phyloP scores from a whole-genome alignment of 1,140 invertebrate genomes.

The Grapholita molesta region DNA sequence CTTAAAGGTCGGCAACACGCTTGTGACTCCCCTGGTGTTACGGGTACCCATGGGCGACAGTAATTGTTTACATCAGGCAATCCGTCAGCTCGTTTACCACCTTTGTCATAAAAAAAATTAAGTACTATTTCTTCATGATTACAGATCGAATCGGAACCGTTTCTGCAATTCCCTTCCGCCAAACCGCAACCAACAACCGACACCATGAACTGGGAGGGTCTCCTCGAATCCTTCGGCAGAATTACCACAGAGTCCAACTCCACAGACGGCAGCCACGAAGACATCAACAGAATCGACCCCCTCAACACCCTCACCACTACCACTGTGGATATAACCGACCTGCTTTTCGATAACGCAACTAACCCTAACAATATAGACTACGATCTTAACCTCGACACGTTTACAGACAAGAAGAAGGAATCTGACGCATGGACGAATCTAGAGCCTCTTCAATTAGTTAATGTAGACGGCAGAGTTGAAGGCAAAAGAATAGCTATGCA shows the following conservation, averaged over 20 bases:
- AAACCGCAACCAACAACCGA: slow-evolving; percentile 34
- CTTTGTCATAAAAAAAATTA: no score
- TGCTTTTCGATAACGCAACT: slow-evolving; percentile 58
- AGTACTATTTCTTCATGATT: background rate
- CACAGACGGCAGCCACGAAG: slow-evolving; percentile 60
- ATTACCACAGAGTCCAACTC: slow-evolving; percentile 72
- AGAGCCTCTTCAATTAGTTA: slow-evolving; percentile 26
- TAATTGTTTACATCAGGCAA: no score
- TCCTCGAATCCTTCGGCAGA: slow-evolving; percentile 66
- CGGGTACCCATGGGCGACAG: no score
- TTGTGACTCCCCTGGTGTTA: no score
- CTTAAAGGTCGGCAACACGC: no score
- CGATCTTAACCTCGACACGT: slow-evolving; percentile 51
- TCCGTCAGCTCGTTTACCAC: no score
- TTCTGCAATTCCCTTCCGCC: slow-evolving; percentile 18
- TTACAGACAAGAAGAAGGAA: slow-evolving; percentile 42
- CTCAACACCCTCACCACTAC: slow-evolving; percentile 45
- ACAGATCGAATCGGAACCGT: slow-evolving; percentile 46
- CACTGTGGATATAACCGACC: slow-evolving; percentile 63
- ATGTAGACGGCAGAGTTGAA: slow-evolving; percentile 39
- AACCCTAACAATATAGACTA: slow-evolving; percentile 56
- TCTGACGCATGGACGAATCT: slow-evolving; percentile 52
- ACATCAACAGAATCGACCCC: slow-evolving; percentile 51
- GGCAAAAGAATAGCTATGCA: slow-evolving; percentile 80
- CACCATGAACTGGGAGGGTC: slow-evolving; percentile 64